Conservation (phyloP, 2,113 vertebrate genomes). For the Platysternon megacephalum region DNA sequence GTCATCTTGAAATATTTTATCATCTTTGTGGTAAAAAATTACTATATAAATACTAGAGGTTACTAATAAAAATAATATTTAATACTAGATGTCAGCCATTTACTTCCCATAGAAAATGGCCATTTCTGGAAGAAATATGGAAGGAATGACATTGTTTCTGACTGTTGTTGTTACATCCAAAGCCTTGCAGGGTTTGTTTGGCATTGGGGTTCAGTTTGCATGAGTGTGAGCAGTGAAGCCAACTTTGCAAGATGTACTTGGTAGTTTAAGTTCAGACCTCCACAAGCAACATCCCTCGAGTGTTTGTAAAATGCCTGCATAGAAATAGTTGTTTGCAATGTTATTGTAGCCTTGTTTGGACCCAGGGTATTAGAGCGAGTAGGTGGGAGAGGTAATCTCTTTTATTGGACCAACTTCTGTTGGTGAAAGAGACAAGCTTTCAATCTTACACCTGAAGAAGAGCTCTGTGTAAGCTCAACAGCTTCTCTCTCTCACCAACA, state of each 20-base stretch:
- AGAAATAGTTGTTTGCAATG: background rate
- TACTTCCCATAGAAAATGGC: background rate
- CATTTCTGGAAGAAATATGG: background rate
- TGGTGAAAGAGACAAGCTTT: too few species aligned
- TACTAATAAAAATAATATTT: background rate
- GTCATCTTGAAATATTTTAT: background rate
- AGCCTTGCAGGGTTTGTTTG: background rate
- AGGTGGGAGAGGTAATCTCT: too few species aligned
- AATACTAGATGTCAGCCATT: background rate
- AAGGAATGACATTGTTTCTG: background rate
- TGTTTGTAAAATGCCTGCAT: background rate
- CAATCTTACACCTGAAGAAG: too few species aligned
- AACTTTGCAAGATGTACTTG: background rate
- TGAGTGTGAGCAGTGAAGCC: background rate
- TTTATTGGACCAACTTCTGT: too few species aligned
- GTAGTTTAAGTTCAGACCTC: background rate
- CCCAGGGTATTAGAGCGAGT: too few species aligned
- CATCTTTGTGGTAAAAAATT: background rate
- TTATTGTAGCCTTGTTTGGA: too few species aligned
- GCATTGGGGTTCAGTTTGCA: background rate
- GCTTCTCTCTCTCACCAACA: too few species aligned
- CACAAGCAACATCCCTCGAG: background rate
- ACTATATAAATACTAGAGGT: background rate
- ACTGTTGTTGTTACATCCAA: background rate
- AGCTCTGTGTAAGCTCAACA: too few species aligned